Percentiles rank a stretch among this genome's conserved stretches.
Evolutionary conservation across 1,140 invertebrate species (phyloP).

Genomic region (Lucilia cuprina): DNA sequence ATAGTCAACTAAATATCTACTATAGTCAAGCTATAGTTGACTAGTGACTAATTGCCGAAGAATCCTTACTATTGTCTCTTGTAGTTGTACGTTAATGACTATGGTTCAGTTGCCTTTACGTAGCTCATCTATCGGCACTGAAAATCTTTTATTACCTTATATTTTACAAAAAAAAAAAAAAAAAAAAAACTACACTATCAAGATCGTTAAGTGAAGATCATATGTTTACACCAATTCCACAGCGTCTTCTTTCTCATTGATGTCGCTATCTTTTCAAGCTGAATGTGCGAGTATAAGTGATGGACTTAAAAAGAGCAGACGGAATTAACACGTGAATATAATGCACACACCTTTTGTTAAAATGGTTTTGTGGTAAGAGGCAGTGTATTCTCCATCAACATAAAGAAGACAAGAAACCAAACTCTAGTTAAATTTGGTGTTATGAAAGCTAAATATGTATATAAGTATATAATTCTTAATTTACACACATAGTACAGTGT

Average conservation of each 20-base stretch:
- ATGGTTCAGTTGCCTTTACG: too few relatives aligned
- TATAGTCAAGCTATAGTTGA: too few relatives aligned
- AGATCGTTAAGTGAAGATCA: conserved; percentile 32
- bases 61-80: too few relatives aligned
- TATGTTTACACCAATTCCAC: conserved; percentile 25
- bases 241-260: neutral
- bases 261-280: neutral
- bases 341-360: conserved; percentile 24
- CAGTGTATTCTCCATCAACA: too few relatives aligned
- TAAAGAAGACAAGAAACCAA: neutral
- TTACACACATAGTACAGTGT: neutral
- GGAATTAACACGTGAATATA: conserved; percentile 28
- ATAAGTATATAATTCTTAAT: neutral
- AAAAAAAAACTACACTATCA: neutral
- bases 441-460: conserved; percentile 28
- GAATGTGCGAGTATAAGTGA: neutral
- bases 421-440: conserved; percentile 25
- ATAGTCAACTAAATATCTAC: too few relatives aligned
- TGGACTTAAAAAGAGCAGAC: neutral
- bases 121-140: too few relatives aligned
- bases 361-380: neutral
- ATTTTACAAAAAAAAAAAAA: neutral
- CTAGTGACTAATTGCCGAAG: too few relatives aligned
- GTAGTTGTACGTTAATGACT: too few relatives aligned
- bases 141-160: neutral